Evolutionary conservation across 2,888 invertebrate genomes (phyloP), one percentile per base, ranked within the genome.

Genomic region (Ectemnius continuus): DNA sequence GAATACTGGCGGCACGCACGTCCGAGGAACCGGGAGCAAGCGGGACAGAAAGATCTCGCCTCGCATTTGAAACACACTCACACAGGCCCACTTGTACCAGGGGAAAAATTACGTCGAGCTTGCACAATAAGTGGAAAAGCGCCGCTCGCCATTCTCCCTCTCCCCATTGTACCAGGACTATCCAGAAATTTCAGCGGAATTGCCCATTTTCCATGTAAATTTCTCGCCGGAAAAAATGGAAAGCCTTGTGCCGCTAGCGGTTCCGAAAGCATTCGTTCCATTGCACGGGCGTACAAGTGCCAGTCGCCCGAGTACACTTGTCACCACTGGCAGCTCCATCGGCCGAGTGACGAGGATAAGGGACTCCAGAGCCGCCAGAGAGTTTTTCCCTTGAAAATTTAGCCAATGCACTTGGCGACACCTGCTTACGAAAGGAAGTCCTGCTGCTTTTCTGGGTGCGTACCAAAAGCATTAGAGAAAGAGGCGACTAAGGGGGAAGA

Each of bases 381-480:
- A 59, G 74, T 83, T 83, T 85, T 83, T 70, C 79, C 63, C 74
- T 70, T 20, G 61, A 75, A 82, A 84, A 79, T 82, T 78, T 75
- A 76, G 62, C 66, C 68, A 69, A 61, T 70, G 70, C 76, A 76
- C 76, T 80, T 78, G 66, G 73, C 68, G 47, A 73, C 78, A 80
- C 67, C 81, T 83, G 81, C 75, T 81, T 82, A 64, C 75, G 63
- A 58, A 64, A 67, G 57, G 16, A 47, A 58, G 59, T n/a, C 36
- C 36, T 8, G 36, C 36, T 1, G 36, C 36, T 1, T 36, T 23
- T 23, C 23, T 3, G 23, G 23, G 2, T 23, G 3, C 23, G 23
- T 23, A 23, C 23, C 36, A 8, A 36, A 36, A 2, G 11, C 2
- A 36, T 36, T 36, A 36, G 4, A 36, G 36, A 36, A 36, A 8